These are phyloP conservation scores for Mya arenaria DNA, from an alignment of 1,140 invertebrate genomes.

Conservation along the genomic window DNA sequence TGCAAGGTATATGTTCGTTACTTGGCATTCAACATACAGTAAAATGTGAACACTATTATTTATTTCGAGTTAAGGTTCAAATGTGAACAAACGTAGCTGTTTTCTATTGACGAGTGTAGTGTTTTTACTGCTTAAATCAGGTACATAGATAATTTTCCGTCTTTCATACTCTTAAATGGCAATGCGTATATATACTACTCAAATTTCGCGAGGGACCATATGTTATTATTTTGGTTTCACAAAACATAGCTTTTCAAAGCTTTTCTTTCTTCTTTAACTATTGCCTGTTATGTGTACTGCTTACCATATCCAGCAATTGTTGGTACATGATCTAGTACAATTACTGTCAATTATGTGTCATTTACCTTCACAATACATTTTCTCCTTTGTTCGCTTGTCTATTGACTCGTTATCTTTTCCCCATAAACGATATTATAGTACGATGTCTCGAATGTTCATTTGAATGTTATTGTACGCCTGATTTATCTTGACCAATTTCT, in stretches of 20 bases:
- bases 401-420: background rate
- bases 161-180: background rate
- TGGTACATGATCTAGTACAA: background rate
- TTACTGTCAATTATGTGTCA: background rate
- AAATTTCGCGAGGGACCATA: background rate
- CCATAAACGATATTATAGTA: background rate
- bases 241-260: background rate
- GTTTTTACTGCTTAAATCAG: background rate
- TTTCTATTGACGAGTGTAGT: background rate
- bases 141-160: background rate
- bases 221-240: background rate
- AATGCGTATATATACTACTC: background rate
- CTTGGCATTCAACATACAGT: background rate
- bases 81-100: background rate
- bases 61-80: background rate
- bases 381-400: background rate
- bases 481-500: too few species aligned
- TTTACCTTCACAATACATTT: background rate
- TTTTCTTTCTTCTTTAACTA: background rate
- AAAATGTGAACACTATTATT: background rate
- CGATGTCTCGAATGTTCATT: background rate
- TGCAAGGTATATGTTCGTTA: background rate
- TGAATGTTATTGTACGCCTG: background rate
- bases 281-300: background rate
- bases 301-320: background rate